Conservation (phyloP, 2,113 vertebrate species). For the Oreotrochilus melanogaster region DNA sequence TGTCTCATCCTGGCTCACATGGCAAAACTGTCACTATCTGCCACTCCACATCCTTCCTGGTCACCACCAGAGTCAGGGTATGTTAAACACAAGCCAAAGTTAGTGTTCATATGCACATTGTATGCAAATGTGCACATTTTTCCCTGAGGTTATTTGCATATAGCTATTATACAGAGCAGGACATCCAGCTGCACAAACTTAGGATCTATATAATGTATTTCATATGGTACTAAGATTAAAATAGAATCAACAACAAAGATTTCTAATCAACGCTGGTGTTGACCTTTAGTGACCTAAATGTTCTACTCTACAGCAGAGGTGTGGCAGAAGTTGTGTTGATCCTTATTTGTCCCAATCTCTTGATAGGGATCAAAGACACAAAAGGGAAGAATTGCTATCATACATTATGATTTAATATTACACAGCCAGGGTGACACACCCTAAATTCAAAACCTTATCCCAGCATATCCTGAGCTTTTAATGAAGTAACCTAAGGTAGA, state of each 20-base stretch:
- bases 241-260: neutral
- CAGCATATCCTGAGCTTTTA: neutral
- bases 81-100: constrained; percentile 11
- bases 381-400: neutral
- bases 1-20: neutral
- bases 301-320: neutral
- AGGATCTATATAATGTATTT: neutral
- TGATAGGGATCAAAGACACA: neutral
- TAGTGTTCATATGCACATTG: neutral
- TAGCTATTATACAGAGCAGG: neutral
- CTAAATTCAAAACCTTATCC: neutral
- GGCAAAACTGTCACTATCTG: neutral
- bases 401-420: neutral
- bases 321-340: neutral
- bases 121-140: constrained; percentile 11
- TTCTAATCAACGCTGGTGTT: neutral
- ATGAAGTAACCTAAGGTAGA: neutral
- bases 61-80: fast-evolving
- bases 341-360: neutral
- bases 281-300: neutral
- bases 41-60: neutral
- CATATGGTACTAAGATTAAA: neutral
- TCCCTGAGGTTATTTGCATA: constrained; percentile 3
- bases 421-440: neutral
- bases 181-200: neutral